Evolutionary conservation across 2,797 vertebrate species (phyloP).

Genomic region (Gymnopithys bicolor): DNA sequence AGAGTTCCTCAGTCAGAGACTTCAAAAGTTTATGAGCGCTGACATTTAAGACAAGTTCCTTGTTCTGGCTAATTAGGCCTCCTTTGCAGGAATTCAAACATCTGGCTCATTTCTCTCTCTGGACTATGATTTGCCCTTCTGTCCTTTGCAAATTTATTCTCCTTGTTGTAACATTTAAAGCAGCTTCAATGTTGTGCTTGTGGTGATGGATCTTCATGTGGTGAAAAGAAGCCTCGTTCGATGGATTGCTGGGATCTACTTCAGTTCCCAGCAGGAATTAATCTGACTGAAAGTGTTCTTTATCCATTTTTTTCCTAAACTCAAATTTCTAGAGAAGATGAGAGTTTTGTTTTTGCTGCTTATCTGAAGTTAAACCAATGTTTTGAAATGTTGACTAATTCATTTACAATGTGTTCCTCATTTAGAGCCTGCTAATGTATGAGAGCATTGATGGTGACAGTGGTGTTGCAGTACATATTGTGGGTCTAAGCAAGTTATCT

Average conservation of each 20-base stretch:
- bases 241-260: background rate
- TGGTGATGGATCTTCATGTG: background rate
- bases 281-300: background rate
- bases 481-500: background rate
- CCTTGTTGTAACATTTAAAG: background rate
- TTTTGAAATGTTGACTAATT: background rate
- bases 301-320: background rate
- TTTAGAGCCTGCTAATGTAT: background rate
- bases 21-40: background rate
- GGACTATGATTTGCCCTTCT: background rate
- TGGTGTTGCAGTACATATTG: background rate
- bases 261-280: background rate
- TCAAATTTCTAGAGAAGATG: background rate
- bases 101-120: background rate
- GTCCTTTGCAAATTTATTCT: slow-evolving; percentile 5
- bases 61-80: background rate
- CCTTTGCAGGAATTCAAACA: background rate
- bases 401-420: background rate
- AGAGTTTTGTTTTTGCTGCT: background rate
- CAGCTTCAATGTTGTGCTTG: background rate
- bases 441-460: background rate
- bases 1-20: background rate
- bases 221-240: background rate
- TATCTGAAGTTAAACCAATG: background rate
- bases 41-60: background rate